Conservation (phyloP, 2,113 vertebrate species). For the Lophotis ruficrista region DNA sequence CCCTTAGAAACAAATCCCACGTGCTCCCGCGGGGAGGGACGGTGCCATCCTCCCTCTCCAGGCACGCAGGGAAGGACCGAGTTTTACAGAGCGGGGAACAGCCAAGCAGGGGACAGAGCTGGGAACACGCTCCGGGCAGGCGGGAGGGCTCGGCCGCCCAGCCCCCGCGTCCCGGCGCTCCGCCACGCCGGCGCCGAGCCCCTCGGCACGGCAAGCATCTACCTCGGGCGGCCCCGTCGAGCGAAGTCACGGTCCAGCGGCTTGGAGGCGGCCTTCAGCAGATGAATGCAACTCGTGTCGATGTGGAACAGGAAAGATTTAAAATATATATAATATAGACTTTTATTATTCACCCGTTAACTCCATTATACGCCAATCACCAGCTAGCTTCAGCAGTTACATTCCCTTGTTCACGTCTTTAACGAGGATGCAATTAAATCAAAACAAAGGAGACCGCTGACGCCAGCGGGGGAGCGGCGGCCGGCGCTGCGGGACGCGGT, state of each 20-base stretch:
- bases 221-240: background rate
- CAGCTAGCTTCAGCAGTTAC: constrained; percentile 80
- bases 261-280: background rate
- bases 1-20: background rate
- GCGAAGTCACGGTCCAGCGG: background rate
- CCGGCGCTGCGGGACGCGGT: background rate
- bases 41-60: background rate
- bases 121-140: background rate
- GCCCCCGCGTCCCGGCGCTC: background rate
- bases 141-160: background rate
- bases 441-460: constrained; percentile 57
- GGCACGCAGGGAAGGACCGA: background rate
- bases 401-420: constrained; percentile 76
- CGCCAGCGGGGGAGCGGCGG: background rate
- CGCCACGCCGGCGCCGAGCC: fast-evolving
- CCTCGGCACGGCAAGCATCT: background rate
- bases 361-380: constrained; percentile 80
- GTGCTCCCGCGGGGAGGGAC: fast-evolving
- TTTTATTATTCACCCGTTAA: constrained; percentile 87
- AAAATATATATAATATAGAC: constrained; percentile 84
- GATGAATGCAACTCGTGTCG: constrained; percentile 44
- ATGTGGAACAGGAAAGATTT: constrained; percentile 75
- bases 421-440: constrained; percentile 64
- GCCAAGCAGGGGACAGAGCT: background rate
- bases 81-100: background rate